These are phyloP conservation scores for Malacoctenus gilli DNA, from an alignment of 2,797 vertebrate species.

Conservation along the genomic window DNA sequence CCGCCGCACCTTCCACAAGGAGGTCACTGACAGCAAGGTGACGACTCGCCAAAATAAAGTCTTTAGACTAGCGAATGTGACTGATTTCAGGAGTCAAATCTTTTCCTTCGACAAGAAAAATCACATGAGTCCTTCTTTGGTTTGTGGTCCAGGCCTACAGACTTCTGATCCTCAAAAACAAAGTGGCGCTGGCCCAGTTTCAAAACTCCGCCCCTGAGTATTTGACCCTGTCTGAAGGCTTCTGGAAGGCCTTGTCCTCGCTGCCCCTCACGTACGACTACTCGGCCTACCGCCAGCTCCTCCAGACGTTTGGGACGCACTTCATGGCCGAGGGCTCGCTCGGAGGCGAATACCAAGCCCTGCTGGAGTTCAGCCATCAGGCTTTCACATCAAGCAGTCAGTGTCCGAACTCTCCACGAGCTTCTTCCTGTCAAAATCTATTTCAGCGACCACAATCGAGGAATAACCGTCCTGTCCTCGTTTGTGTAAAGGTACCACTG, in stretches of 20 bases:
- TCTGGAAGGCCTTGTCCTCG: conserved; percentile 88
- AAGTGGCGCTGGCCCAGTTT: conserved; percentile 86
- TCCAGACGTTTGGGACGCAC: conserved; percentile 90
- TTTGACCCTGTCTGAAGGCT: conserved; percentile 78
- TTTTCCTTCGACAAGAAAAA: no score
- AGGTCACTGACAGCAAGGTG: conserved; percentile 78
- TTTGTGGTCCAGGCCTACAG: conserved; percentile 78
- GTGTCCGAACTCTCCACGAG: no score
- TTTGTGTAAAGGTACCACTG: conserved; percentile 50
- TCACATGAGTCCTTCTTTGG: no score
- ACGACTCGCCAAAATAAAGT: no score
- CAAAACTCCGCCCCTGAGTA: conserved; percentile 85
- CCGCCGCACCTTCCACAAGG: conserved; percentile 71
- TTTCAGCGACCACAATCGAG: neutral
- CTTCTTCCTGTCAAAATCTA: neutral
- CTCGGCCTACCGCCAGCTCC: conserved; percentile 81
- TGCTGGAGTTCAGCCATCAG: conserved; percentile 84
- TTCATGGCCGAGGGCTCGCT: conserved; percentile 90
- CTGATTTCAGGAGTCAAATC: no score
- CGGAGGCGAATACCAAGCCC: conserved; percentile 88
- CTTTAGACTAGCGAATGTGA: no score
- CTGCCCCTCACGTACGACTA: conserved; percentile 88
- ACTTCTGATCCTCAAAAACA: conserved; percentile 85
- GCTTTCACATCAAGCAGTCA: conserved; percentile 60
- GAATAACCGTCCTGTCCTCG: neutral